Base-by-base conservation (phyloP, 2,888 invertebrate genomes). In the Hypomecis atomaria region DNA sequence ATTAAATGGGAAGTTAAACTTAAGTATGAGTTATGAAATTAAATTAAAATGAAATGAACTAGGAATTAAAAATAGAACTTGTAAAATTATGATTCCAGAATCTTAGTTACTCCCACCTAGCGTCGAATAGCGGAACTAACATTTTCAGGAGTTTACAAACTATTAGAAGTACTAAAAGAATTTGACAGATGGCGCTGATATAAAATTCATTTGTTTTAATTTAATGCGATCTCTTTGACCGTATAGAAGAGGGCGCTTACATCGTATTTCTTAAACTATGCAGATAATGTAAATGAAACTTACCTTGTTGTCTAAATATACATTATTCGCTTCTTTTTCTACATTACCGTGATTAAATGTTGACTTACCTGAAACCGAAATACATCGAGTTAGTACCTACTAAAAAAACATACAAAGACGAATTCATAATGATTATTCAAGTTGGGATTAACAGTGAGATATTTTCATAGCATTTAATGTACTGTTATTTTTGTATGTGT, bases 181-280 rank as follows among this genome's bases (percentile, higher is more conserved):
- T 33, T 44, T 10, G 37, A 71, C 64, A 85, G 85, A 79, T 85
- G 85, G 85, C 84, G 85, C 77, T 84, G 66, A 38, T 67, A 62
- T 23, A 23, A 23, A 23, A 2, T 23, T 23, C 23, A 23, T 23
- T 23, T 5, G 0, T 23, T 23, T 45, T 6, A 44, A 13, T 44
- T 44, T 33, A n/a, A n/a, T 42, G 42, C 1, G n/a, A 33, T 23
- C 8, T 45, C 6, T 6, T 8, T 38, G 1, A 9, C 5, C 34
- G 0, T n/a, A 10, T 33, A 33, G 6, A 13, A 5, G 7, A 9
- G 3, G 9, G 23, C 9, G 4, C 9, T 10, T 9, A 11, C 11
- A 13, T 13, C 44, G 11, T 44, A 44, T 44, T 44, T 44, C 11
- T 2, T 4, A 5, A 10, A 42, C 42, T 23, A 2, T 23, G 23